Conservation (phyloP, 2,888 invertebrate genomes). For the Stenodema calcarata region DNA sequence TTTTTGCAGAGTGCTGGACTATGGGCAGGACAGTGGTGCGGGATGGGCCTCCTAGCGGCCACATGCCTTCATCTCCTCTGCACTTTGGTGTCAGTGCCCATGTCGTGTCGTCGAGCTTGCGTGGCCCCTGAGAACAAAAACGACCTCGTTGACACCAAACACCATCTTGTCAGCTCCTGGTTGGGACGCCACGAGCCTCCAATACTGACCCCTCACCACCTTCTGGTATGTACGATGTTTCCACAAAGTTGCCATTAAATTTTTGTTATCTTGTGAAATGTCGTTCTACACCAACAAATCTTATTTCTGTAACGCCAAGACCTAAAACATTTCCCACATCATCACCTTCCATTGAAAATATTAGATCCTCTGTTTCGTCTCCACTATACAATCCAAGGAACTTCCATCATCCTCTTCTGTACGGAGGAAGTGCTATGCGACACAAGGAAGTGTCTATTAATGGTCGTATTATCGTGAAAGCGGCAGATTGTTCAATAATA, state of each 20-base stretch:
- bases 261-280: too few relatives aligned
- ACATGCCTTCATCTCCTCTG: conserved; percentile 51
- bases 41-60: conserved; percentile 50
- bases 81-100: conserved; percentile 51
- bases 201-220: conserved; percentile 46
- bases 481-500: not conserved
- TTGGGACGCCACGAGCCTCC: conserved; percentile 50
- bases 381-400: too few relatives aligned
- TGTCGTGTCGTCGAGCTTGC: conserved; percentile 48
- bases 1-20: conserved; percentile 46
- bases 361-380: too few relatives aligned
- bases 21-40: conserved; percentile 55
- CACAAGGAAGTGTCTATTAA: not conserved
- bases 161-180: conserved; percentile 52
- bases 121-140: conserved; percentile 16
- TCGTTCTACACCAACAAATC: too few relatives aligned
- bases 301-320: too few relatives aligned
- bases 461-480: not conserved
- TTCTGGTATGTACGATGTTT: conserved; percentile 49
- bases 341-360: too few relatives aligned
- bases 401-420: too few relatives aligned
- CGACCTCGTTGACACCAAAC: conserved; percentile 50
- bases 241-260: too few relatives aligned
- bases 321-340: too few relatives aligned
- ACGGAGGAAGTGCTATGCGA: not conserved